Percentiles rank a stretch among this genome's conserved stretches.
phyloP scores from a whole-genome alignment of 2,888 invertebrate genomes.

The Yponomeuta malinellus region DNA sequence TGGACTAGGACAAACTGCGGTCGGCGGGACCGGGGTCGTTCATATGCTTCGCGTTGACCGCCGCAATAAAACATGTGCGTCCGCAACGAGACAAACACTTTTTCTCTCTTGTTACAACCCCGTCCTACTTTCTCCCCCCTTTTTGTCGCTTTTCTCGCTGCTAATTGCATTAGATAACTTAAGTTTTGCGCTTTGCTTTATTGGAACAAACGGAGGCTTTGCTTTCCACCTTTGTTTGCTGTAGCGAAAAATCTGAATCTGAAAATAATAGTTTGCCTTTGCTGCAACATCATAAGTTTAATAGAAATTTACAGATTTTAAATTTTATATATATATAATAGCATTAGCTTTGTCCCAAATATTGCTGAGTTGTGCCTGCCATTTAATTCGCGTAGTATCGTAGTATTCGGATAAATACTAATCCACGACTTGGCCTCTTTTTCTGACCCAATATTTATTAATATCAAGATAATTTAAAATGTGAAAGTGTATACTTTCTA shows the following conservation, averaged over 20 bases:
- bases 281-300: too few species aligned
- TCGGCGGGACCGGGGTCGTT: conserved; percentile 34
- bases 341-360: too few species aligned
- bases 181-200: conserved; percentile 3
- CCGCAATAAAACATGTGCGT: conserved; percentile 39
- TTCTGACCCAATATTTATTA: too few species aligned
- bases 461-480: too few species aligned
- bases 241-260: not conserved
- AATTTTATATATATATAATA: too few species aligned
- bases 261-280: not conserved
- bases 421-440: too few species aligned
- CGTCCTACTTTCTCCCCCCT: conserved; percentile 14
- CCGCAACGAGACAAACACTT: conserved; percentile 17
- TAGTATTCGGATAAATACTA: too few species aligned
- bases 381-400: too few species aligned
- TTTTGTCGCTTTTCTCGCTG: conserved; percentile 1
- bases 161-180: conserved; percentile 12
- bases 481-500: too few species aligned
- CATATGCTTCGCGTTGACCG: conserved; percentile 33
- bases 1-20: conserved; percentile 49
- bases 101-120: not conserved
- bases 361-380: too few species aligned
- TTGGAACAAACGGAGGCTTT: not conserved
- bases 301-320: too few species aligned
- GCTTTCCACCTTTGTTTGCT: not conserved